Evolutionary conservation across 2,797 vertebrate genomes (phyloP), one percentile per base, ranked within the genome.

Genomic region (Halcyon smyrnensis): DNA sequence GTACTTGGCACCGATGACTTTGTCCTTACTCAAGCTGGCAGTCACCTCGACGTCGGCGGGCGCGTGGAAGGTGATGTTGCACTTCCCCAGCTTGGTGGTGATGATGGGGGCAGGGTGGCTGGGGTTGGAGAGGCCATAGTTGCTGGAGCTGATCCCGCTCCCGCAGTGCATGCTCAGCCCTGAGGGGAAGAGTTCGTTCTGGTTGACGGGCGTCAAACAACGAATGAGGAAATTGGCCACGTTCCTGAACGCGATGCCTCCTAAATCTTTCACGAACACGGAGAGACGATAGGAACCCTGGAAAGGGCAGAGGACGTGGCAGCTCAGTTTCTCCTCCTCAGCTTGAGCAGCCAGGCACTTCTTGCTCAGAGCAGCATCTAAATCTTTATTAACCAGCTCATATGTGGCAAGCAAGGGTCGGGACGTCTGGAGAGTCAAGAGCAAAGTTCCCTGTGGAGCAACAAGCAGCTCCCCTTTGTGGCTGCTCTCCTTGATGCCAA

Each of bases 21-120:
- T 95, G 17, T 98, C 98, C 53, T 97, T 93, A 56, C 94, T 96
- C 60, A 98, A 95, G 43, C 97, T 93, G 4, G 98, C 62, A 7
- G 98, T 97, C 51, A 98, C 97, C 82, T 98, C 96, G 0, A 98
- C 10, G 1, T 91, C 97, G 1, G 53, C 48, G 16, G 75, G 64
- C 5, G 96, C 90, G 62, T 98, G 97, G 89, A 98, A 99, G 86
- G 98, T 98, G 94, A 99, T 98, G 94, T 98, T 98, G 77, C 98
- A 98, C 79, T 98, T 98, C 9, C 99, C 98, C 43, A 98, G 97
- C 60, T 97, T 97, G 36, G 97, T 98, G 41, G 94, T 98, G 90
- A 98, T 94, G 41, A 98, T 84, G 6, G 98, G 98, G 6, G 65
- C 69, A 1, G 96, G 89, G 69, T 98, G 98, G 95, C 98, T 98